phyloP scores from a whole-genome alignment of 2,113 vertebrate genomes.

The Gadus macrocephalus region DNA sequence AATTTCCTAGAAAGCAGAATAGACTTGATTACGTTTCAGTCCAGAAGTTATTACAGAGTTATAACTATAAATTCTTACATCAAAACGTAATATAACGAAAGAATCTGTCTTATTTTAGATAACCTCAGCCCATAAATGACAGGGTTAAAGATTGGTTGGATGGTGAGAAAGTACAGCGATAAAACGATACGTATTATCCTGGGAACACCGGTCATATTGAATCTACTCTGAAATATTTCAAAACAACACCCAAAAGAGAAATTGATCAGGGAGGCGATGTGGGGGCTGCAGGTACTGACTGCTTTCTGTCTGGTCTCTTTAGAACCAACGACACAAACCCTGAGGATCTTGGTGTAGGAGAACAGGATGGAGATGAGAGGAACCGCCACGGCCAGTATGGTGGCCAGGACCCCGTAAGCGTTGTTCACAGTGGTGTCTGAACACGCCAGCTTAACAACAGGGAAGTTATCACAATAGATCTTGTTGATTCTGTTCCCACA shows the following conservation, averaged over 20 bases:
- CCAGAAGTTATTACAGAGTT: too few relatives aligned
- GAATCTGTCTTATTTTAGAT: not conserved
- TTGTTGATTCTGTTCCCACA: slow-evolving; percentile 52
- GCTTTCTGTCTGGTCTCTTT: not conserved
- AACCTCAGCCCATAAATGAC: slow-evolving; percentile 24
- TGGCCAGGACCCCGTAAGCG: slow-evolving; percentile 22
- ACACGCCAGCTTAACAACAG: slow-evolving; percentile 43
- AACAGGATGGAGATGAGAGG: slow-evolving; percentile 18
- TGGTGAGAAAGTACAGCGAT: slow-evolving; percentile 24
- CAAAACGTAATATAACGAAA: too few relatives aligned
- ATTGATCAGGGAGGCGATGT: too few relatives aligned
- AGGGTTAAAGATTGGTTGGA: slow-evolving; percentile 33
- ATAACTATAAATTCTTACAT: too few relatives aligned
- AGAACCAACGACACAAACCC: slow-evolving; percentile 29
- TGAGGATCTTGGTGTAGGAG: slow-evolving; percentile 20
- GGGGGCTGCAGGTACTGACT: too few relatives aligned
- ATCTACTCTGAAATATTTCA: too few relatives aligned
- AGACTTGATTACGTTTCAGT: not conserved
- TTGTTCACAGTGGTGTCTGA: slow-evolving; percentile 33
- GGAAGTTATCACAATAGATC: slow-evolving; percentile 52
- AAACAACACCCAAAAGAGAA: too few relatives aligned
- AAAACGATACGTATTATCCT: slow-evolving; percentile 4
- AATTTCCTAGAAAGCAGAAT: not conserved
- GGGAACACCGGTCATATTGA: not conserved
- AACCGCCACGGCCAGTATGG: slow-evolving; percentile 13